phyloP scores from a whole-genome alignment of 1,140 invertebrate species.

The Bombus polaris region DNA sequence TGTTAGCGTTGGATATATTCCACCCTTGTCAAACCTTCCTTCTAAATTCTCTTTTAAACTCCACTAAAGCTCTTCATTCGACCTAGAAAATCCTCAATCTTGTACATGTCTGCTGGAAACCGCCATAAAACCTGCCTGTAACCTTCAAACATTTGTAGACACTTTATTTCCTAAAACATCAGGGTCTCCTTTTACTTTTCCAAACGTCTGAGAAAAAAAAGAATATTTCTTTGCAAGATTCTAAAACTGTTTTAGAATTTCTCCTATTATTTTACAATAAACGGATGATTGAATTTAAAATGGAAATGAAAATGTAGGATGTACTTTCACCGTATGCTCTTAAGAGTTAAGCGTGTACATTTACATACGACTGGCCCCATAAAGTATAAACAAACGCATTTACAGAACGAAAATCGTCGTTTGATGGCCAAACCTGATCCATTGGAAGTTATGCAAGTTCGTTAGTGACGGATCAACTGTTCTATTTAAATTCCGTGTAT shows the following conservation, averaged over 20 bases:
- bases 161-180: not conserved
- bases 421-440: not conserved
- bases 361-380: not conserved
- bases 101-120: not conserved
- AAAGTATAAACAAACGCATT: not conserved
- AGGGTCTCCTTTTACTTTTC: too few species aligned
- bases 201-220: too few species aligned
- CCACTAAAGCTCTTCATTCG: not conserved
- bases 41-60: not conserved
- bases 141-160: not conserved
- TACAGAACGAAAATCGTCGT: not conserved
- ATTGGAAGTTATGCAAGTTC: conserved; percentile 31
- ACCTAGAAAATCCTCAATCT: not conserved
- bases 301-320: not conserved
- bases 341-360: not conserved
- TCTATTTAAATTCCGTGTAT: conserved; percentile 47
- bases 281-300: not conserved
- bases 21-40: not conserved
- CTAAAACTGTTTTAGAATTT: not conserved
- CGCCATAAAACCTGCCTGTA: not conserved
- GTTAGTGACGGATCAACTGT: conserved; percentile 49
- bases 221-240: not conserved
- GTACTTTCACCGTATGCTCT: not conserved
- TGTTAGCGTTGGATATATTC: too few species aligned
- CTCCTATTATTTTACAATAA: not conserved